A percentile compares a stretch with the other conserved stretches of the same genome.
phyloP scores from a whole-genome alignment of 2,888 invertebrate species.

The Choreutis nemorana region DNA sequence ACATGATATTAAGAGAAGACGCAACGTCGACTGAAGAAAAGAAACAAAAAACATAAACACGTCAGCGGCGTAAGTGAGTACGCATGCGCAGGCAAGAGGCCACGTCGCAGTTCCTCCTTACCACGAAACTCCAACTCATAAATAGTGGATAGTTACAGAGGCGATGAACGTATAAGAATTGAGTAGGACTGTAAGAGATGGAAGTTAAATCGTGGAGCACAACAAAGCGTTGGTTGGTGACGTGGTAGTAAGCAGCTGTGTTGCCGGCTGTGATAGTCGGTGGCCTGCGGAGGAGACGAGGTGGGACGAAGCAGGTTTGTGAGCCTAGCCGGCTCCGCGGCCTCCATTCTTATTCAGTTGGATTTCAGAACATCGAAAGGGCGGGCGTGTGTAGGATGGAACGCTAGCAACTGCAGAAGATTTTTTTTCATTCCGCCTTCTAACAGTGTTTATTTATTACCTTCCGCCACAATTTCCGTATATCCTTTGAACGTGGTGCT shows the following conservation, averaged over 20 bases:
- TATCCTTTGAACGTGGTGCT: conserved; percentile 62
- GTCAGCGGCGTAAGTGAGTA: conserved; percentile 45
- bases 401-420: conserved; percentile 66
- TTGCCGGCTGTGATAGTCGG: conserved; percentile 14
- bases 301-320: conserved; percentile 21
- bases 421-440: conserved; percentile 68
- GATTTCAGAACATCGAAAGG: conserved; percentile 65
- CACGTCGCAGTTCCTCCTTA: too few species aligned
- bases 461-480: conserved; percentile 53
- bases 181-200: too few species aligned
- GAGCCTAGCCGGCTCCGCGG: conserved; percentile 25
- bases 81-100: conserved; percentile 49
- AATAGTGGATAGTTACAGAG: neutral
- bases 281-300: conserved; percentile 14
- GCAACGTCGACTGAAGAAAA: conserved; percentile 28
- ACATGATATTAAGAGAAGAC: conserved; percentile 2
- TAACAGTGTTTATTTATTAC: conserved; percentile 62
- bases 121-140: conserved; percentile 3
- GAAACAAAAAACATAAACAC: conserved; percentile 59
- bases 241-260: neutral
- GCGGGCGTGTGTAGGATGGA: conserved; percentile 66
- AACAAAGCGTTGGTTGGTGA: too few species aligned
- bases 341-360: conserved; percentile 34
- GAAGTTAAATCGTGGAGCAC: neutral
- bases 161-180: conserved; percentile 22